Evolutionary conservation across 2,113 vertebrate genomes (phyloP).

Genomic region (Apteryx mantelli): DNA sequence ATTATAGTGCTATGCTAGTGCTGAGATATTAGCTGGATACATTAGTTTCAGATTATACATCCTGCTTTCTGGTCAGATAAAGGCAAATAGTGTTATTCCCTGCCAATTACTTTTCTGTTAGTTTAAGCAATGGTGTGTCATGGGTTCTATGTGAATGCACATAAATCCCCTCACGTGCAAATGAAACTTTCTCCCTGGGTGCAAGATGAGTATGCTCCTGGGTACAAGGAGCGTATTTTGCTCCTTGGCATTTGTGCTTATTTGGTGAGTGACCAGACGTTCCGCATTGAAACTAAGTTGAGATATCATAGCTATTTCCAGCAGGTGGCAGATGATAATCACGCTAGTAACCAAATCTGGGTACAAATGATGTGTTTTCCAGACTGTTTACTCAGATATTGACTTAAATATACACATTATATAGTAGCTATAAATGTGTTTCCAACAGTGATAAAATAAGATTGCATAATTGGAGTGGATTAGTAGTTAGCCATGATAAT

Average conservation of each 20-base stretch:
- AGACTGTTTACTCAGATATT: neutral
- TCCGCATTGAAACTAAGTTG: neutral
- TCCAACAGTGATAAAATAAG: constrained; percentile 24
- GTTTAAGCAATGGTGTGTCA: neutral
- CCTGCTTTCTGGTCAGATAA: neutral
- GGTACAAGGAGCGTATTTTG: neutral
- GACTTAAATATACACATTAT: constrained; percentile 36
- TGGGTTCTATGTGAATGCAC: neutral
- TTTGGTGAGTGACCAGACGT: neutral
- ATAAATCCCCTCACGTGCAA: neutral
- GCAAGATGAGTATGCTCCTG: neutral
- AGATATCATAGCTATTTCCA: constrained; percentile 40
- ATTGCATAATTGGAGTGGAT: neutral
- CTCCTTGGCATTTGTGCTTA: neutral
- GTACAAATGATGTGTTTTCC: constrained; percentile 37
- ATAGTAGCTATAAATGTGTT: constrained; percentile 9
- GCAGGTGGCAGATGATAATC: constrained; percentile 66
- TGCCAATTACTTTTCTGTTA: neutral
- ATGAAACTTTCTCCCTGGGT: neutral
- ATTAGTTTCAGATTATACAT: neutral
- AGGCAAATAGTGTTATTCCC: neutral
- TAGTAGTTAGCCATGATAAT: neutral
- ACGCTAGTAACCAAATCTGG: neutral
- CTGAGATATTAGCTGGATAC: neutral
- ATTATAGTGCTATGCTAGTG: neutral